Percentiles rank a stretch among this genome's conserved stretches.
Evolutionary conservation across 1,140 invertebrate species (phyloP).

Genomic region (Nymphalis io): DNA sequence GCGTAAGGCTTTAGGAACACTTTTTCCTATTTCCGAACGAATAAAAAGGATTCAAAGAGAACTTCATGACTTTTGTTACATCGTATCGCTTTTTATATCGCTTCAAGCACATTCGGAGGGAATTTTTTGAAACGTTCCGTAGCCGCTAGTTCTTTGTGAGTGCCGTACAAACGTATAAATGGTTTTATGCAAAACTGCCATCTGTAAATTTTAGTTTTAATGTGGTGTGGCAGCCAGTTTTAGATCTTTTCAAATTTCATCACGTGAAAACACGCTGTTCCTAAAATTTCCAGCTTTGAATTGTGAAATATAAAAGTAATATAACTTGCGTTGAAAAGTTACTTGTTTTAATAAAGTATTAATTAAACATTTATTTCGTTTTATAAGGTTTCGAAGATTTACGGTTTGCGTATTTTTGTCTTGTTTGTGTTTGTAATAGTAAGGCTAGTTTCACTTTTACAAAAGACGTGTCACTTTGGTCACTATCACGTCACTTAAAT

Average conservation of each 20-base stretch:
- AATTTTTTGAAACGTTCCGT: constrained; percentile 56
- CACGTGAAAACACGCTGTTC: not conserved
- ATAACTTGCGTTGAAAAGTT: too few species aligned
- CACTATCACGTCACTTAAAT: too few species aligned
- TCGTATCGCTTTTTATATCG: constrained; percentile 57
- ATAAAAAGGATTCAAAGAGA: constrained; percentile 70
- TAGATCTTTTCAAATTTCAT: constrained; percentile 7
- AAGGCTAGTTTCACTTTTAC: too few species aligned
- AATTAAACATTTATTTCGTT: too few species aligned
- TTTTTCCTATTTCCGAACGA: constrained; percentile 73
- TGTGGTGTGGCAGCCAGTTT: not conserved
- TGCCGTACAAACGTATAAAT: constrained; percentile 27
- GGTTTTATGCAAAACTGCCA: constrained; percentile 30
- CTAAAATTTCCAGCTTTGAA: not conserved
- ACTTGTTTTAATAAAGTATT: too few species aligned
- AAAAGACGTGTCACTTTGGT: too few species aligned
- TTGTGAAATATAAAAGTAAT: not conserved
- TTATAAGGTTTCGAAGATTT: too few species aligned
- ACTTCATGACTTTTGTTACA: constrained; percentile 74
- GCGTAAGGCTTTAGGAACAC: constrained; percentile 66
- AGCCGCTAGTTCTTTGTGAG: constrained; percentile 39
- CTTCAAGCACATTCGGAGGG: constrained; percentile 41
- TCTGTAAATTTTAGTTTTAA: constrained; percentile 24
- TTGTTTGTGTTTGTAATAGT: too few species aligned
- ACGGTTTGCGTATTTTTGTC: too few species aligned